Evolutionary conservation across 2,888 invertebrate species (phyloP).

Genomic region (Xanthorhoe designata): DNA sequence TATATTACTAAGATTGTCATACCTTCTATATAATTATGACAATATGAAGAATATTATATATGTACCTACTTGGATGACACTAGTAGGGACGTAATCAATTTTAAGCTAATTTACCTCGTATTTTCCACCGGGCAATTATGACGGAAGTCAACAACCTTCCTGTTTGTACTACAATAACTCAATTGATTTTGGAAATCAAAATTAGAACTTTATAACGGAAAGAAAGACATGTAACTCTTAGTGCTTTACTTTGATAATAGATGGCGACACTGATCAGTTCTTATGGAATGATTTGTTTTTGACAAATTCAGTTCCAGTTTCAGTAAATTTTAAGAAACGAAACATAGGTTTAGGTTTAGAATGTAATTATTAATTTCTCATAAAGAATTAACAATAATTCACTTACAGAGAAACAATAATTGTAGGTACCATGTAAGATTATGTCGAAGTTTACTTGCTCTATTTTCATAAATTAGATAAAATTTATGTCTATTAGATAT

Average conservation of each 20-base stretch:
- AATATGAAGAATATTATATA: neutral
- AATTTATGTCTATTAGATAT: too few relatives aligned
- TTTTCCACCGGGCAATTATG: slow-evolving; percentile 15
- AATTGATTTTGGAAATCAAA: slow-evolving; percentile 1
- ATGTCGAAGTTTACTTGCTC: too few relatives aligned
- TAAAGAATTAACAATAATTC: too few relatives aligned
- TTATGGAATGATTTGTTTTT: neutral
- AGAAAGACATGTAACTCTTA: neutral
- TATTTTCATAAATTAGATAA: too few relatives aligned
- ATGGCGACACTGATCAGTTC: neutral
- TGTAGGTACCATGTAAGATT: too few relatives aligned
- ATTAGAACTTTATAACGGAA: neutral
- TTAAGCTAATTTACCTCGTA: slow-evolving; percentile 21
- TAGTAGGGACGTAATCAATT: slow-evolving; percentile 2
- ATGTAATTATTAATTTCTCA: too few relatives aligned
- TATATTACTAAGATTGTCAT: too few relatives aligned
- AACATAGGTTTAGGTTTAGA: too few relatives aligned
- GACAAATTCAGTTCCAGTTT: too few relatives aligned
- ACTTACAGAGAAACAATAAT: too few relatives aligned
- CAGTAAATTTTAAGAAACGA: too few relatives aligned
- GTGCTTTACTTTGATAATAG: neutral
- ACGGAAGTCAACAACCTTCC: slow-evolving; percentile 14
- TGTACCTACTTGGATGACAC: neutral
- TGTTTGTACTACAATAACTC: slow-evolving; percentile 3
- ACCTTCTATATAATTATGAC: slow-evolving; percentile 10